Evolutionary conservation across 1,140 invertebrate species (phyloP), one percentile per base, ranked within the genome.

Genomic region (Sipha flava): DNA sequence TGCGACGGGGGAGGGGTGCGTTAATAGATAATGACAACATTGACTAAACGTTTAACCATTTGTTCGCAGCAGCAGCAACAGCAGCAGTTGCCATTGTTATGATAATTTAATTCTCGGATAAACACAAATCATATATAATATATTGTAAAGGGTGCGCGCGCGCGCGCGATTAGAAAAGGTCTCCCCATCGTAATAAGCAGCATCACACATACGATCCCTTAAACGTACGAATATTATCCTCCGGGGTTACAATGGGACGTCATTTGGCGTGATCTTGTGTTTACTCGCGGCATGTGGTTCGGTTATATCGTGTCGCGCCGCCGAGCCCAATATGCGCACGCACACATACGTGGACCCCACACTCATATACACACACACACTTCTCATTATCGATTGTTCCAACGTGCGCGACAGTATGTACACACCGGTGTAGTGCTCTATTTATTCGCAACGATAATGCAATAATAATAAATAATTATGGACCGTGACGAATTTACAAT

Each of bases 21-120:
- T 14, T 80, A 80, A 80, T 80, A 80, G 79, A 80, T 80, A 80
- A 80, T 18, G 62, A 80, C 79, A 80, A 80, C 79, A 80, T 80
- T 80, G 62, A 80, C 79, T 80, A 80, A 80, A 80, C 79, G 79
- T 49, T 80, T 80, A 49, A 80, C 45, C 40, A 47, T 52, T 31
- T 47, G 40, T 64, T 47, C n/a, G 34, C 29, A 29, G 21, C n/a
- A n/a, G n/a, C n/a, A n/a, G n/a, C n/a, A n/a, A n/a, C n/a, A n/a
- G n/a, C n/a, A n/a, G n/a, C 62, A 37, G n/a, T 31, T 18, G 45
- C 79, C 40, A 80, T 80, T 80, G 79, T 80, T 80, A 80, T 80
- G 79, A 64, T 80, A 80, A 80, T 80, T 80, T 80, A 80, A 80
- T 80, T 80, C 79, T 31, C 64, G 79, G 47, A 75, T 75, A 75